Percentiles rank a stretch among this genome's conserved stretches.
Evolutionary conservation across 92 coral and sea anemone genomes (phyloP).

Genomic region (Zoanthus sociatus): DNA sequence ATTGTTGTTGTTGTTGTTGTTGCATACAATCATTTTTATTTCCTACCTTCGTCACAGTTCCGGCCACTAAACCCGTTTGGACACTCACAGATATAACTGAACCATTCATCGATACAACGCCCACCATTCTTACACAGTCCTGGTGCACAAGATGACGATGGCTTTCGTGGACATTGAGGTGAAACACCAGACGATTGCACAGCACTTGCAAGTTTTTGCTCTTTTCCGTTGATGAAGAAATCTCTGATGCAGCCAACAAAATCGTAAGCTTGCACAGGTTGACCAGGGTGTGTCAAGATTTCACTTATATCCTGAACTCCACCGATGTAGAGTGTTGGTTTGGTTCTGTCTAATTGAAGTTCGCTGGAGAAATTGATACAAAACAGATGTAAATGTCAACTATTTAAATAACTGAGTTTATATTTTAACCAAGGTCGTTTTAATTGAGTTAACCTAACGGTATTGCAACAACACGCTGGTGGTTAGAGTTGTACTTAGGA

Average conservation of each 20-base stretch:
- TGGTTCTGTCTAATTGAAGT: constrained; percentile 75
- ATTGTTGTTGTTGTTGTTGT: too few species aligned
- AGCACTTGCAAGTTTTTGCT: constrained; percentile 60
- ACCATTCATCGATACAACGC: constrained; percentile 91
- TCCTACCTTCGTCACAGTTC: constrained; percentile 83
- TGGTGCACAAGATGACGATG: constrained; percentile 60
- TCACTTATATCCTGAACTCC: constrained; percentile 84
- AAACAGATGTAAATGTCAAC: neutral
- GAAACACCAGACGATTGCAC: constrained; percentile 65
- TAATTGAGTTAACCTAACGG: too few species aligned
- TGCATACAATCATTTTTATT: neutral
- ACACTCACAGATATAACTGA: constrained; percentile 88
- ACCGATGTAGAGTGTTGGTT: constrained; percentile 81
- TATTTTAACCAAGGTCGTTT: too few species aligned
- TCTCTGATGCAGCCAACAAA: constrained; percentile 97
- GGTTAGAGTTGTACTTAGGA: too few species aligned
- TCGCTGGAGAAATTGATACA: constrained; percentile 56
- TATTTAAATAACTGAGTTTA: neutral
- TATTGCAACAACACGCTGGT: too few species aligned
- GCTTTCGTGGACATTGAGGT: constrained; percentile 84
- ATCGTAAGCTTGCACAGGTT: constrained; percentile 76
- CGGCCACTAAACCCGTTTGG: constrained; percentile 76
- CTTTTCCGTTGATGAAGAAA: constrained; percentile 76
- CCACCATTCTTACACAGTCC: constrained; percentile 78
- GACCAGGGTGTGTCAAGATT: constrained; percentile 73